Conservation (phyloP, 1,140 invertebrate genomes). For the Micrasema longulum region DNA sequence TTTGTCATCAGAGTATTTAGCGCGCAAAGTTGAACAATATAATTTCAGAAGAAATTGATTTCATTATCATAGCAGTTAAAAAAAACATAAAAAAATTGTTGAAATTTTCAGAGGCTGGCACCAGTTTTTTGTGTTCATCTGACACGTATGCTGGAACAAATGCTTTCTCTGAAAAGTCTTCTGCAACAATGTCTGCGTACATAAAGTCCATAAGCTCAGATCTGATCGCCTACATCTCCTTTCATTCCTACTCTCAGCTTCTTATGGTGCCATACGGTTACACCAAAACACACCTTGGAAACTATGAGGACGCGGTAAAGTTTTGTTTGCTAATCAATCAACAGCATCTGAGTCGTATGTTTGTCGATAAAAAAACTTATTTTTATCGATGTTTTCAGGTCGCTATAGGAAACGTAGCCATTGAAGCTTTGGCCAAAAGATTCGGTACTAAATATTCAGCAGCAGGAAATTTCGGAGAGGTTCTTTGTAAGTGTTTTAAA, state of each 20-base stretch:
- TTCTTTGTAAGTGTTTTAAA: constrained; percentile 63
- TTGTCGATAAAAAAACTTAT: no score
- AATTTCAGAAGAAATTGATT: no score
- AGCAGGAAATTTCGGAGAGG: constrained; percentile 68
- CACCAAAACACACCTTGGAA: constrained; percentile 65
- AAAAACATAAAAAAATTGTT: no score
- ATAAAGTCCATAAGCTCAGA: constrained; percentile 58
- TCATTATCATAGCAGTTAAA: no score
- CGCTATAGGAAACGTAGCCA: constrained; percentile 66
- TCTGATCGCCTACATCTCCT: constrained; percentile 68
- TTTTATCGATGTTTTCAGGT: not conserved
- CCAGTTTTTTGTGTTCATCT: constrained; percentile 69
- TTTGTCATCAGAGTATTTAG: no score
- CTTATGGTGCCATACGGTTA: constrained; percentile 71
- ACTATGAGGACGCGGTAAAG: constrained; percentile 71
- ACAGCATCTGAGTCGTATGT: not conserved
- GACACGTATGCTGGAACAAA: constrained; percentile 73
- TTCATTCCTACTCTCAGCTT: constrained; percentile 73
- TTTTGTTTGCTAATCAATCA: constrained; percentile 1
- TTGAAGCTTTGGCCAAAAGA: constrained; percentile 63
- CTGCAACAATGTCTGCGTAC: constrained; percentile 66
- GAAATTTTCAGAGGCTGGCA: constrained; percentile 69
- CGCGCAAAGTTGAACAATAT: no score
- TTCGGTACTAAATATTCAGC: constrained; percentile 62
- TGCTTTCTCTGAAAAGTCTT: constrained; percentile 78